Evolutionary conservation across 1,140 invertebrate genomes (phyloP).

Genomic region (Phymorhynchus buccinoides): DNA sequence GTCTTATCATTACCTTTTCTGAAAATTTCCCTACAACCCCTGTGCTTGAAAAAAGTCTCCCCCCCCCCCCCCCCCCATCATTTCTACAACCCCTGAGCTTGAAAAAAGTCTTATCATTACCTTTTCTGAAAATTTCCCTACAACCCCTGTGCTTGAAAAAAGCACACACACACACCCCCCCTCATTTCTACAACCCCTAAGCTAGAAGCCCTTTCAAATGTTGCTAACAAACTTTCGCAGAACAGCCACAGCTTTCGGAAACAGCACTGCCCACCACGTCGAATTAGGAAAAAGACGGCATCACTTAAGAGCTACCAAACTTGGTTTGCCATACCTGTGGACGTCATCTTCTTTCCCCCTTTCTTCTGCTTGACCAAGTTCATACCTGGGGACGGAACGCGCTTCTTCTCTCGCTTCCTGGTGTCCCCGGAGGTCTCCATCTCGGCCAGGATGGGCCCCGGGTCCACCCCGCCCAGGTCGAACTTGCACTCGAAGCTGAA

Average conservation of each 20-base stretch:
- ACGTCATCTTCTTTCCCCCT: not conserved
- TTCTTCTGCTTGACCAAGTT: not conserved
- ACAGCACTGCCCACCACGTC: conserved; percentile 3
- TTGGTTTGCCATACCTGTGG: not conserved
- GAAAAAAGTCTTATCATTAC: too few relatives aligned
- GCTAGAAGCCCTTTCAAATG: too few relatives aligned
- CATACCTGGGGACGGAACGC: conserved; percentile 70
- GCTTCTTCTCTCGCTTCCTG: conserved; percentile 71
- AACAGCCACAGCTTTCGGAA: not conserved
- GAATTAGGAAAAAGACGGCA: not conserved
- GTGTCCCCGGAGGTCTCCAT: conserved; percentile 71
- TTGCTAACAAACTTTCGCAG: not conserved
- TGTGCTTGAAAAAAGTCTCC: not conserved
- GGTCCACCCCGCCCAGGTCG: conserved; percentile 95
- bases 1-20: too few relatives aligned
- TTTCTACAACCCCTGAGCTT: too few relatives aligned
- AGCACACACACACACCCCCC: too few relatives aligned
- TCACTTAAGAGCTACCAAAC: not conserved
- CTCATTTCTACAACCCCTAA: too few relatives aligned
- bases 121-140: too few relatives aligned
- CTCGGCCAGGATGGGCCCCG: conserved; percentile 94
- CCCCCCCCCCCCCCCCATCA: too few relatives aligned
- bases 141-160: too few relatives aligned
- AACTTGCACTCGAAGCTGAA: conserved; percentile 96
- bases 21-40: too few relatives aligned